Evolutionary conservation across 2,113 vertebrate genomes (phyloP).

Genomic region (Dasypus novemcinctus): DNA sequence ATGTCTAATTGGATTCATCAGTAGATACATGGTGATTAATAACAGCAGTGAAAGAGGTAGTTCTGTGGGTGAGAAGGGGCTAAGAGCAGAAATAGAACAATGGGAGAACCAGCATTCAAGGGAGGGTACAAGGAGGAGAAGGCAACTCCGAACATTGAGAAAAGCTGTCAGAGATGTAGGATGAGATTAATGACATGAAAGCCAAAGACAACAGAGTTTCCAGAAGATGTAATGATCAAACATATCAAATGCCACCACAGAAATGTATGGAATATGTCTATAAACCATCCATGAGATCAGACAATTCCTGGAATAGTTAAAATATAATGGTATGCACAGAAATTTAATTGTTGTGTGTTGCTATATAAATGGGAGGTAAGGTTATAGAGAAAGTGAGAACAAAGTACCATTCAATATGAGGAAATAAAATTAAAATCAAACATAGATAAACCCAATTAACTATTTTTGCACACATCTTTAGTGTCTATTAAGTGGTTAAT

Average conservation of each 20-base stretch:
- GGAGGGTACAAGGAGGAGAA: background rate
- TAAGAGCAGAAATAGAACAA: background rate
- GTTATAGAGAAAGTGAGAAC: background rate
- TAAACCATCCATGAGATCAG: background rate
- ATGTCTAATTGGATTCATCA: background rate
- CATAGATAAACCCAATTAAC: slow-evolving; percentile 3
- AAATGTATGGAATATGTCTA: background rate
- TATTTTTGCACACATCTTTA: background rate
- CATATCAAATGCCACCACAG: background rate
- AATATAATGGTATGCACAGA: background rate
- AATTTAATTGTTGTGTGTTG: background rate
- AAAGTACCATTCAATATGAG: background rate
- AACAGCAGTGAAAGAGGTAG: background rate
- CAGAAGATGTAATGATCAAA: background rate
- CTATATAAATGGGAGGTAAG: background rate
- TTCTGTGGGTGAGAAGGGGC: background rate
- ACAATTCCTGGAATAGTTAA: background rate
- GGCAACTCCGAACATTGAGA: background rate
- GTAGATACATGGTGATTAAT: background rate
- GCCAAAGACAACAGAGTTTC: background rate
- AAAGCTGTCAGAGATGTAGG: background rate
- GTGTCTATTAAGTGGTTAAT: background rate
- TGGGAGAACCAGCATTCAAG: background rate
- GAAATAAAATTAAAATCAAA: slow-evolving; percentile 15
- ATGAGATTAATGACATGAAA: background rate